A percentile compares a stretch with the other conserved stretches of the same genome.
These are phyloP conservation scores for Ammodramus savannarum DNA, from an alignment of 2,113 vertebrate species.

Conservation along the genomic window DNA sequence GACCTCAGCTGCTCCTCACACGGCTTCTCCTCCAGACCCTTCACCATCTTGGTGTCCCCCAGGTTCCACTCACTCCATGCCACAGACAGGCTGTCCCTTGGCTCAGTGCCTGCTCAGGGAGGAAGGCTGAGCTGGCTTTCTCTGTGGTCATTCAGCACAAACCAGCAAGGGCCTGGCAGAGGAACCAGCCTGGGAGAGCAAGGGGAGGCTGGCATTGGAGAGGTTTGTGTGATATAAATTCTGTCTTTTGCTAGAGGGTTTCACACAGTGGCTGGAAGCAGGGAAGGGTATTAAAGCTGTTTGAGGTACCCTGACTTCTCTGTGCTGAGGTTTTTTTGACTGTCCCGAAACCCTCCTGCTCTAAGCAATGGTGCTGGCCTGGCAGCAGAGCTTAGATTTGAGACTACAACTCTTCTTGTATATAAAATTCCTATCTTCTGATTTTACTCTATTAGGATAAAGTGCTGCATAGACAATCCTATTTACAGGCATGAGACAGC, in stretches of 20 bases:
- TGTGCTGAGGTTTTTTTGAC: neutral
- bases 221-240: neutral
- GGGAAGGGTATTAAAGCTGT: neutral
- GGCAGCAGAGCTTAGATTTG: neutral
- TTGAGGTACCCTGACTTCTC: neutral
- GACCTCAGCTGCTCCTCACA: neutral
- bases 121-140: neutral
- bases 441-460: neutral
- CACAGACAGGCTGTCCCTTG: accelerated
- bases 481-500: neutral
- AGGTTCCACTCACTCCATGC: accelerated
- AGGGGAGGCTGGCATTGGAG: neutral
- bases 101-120: neutral
- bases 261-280: neutral
- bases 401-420: neutral
- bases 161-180: neutral
- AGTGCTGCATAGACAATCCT: neutral
- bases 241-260: neutral
- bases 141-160: accelerated
- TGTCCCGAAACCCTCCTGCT: neutral
- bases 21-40: neutral
- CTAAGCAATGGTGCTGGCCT: accelerated
- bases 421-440: neutral
- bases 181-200: neutral
- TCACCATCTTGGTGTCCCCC: neutral